phyloP scores from a whole-genome alignment of 2,888 invertebrate genomes.

The Gonocerus acuteangulatus region DNA sequence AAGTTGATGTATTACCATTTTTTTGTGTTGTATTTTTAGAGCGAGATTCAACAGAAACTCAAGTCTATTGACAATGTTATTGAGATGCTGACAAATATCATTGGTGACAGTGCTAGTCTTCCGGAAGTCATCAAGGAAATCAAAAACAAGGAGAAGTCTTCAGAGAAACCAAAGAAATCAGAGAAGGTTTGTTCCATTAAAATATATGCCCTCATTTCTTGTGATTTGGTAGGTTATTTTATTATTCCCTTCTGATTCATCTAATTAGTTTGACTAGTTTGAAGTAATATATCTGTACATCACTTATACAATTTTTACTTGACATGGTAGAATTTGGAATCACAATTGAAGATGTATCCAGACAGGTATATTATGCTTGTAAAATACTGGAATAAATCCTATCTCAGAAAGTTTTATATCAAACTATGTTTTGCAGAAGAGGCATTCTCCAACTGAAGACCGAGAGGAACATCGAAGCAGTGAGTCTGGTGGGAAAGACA shows the following conservation, averaged over 20 bases:
- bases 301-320: slow-evolving; percentile 19
- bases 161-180: slow-evolving; percentile 1
- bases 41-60: slow-evolving; percentile 68
- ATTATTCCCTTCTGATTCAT: not conserved
- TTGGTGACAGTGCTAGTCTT: slow-evolving; percentile 52
- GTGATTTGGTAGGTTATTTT: not conserved
- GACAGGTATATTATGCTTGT: slow-evolving; percentile 17
- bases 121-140: slow-evolving; percentile 40
- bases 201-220: not conserved
- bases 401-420: not conserved
- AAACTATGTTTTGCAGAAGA: not conserved
- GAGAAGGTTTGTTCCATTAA: slow-evolving; percentile 10
- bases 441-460: not conserved
- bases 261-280: slow-evolving; percentile 11
- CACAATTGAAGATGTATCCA: slow-evolving; percentile 8
- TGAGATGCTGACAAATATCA: slow-evolving; percentile 77
- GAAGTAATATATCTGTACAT: slow-evolving; percentile 11
- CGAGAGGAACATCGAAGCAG: not conserved
- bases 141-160: slow-evolving; percentile 23
- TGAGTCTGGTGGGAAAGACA: slow-evolving; percentile 5
- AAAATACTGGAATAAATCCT: slow-evolving; percentile 10
- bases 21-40: slow-evolving; percentile 48
- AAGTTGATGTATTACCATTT: too few species aligned
- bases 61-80: slow-evolving; percentile 80
- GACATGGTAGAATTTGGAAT: slow-evolving; percentile 15